These are phyloP conservation scores for Pantelozetes paolii DNA, from an alignment of 2,888 invertebrate species.

Conservation along the genomic window DNA sequence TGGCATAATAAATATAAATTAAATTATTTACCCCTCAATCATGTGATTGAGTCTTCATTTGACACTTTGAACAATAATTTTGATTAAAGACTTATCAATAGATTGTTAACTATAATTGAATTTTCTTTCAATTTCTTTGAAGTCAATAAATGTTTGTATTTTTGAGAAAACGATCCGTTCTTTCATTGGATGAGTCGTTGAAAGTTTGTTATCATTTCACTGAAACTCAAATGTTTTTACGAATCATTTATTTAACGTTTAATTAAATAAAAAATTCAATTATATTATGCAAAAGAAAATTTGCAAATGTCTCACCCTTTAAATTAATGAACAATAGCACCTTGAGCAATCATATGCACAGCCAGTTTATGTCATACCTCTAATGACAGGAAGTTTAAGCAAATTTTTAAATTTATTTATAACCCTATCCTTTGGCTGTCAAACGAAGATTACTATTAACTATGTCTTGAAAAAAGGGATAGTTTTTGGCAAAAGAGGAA, in stretches of 20 bases:
- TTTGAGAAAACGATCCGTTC: neutral
- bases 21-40: conserved; percentile 9
- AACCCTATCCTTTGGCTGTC: neutral
- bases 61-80: neutral
- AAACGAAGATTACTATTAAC: neutral
- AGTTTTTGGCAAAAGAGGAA: neutral
- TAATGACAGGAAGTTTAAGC: neutral
- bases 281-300: neutral
- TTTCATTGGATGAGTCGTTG: neutral
- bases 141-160: neutral
- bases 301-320: neutral
- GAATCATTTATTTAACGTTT: neutral
- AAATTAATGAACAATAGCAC: neutral
- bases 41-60: neutral
- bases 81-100: conserved; percentile 3
- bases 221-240: neutral
- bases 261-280: neutral
- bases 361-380: neutral
- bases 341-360: neutral
- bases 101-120: neutral
- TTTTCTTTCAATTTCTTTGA: neutral
- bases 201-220: neutral
- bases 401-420: neutral
- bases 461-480: too few relatives aligned
- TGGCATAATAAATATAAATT: neutral